Base-by-base conservation (phyloP, 2,888 invertebrate genomes). In the Prosapia bicincta region DNA sequence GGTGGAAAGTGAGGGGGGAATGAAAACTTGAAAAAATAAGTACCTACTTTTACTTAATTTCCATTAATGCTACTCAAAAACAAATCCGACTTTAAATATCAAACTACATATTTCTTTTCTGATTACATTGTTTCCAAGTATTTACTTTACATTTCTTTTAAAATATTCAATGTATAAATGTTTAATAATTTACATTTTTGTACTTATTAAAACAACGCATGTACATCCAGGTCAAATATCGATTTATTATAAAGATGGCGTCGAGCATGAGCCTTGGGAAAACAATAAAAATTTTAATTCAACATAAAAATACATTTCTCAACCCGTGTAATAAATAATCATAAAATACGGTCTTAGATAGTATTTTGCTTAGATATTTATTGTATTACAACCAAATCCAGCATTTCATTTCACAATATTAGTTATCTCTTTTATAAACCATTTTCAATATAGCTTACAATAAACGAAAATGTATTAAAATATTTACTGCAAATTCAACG, bases 201-300 rank as follows among this genome's bases (percentile, higher is more conserved):
- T 74, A 69, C 74, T 74, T 74, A 74, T 74, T 74, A 74, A 74
- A 74, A 74, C 74, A 74, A 74, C 54, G 74, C 54, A 68, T 74
- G 74, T 74, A 74, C 74, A 74, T 74, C 30, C 69, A 74, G 74
- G 74, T 74, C 74, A 74, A 74, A 69, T 74, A 74, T 74, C 74
- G 74, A 74, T 74, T 69, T 43, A 69, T 74, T 69, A 69, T 74
- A 74, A 74, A 74, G 74, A 74, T 74, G 74, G 74, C 74, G 74
- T 30, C 25, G 69, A 74, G 69, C 74, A 54, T 43, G 38, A n/a
- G 69, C 38, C 26, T 30, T 38, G 69, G 54, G 69, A 69, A 74
- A 69, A 69, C 15, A 67, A 67, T 67, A 6, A 25, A 67, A 13
- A 54, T 54, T 54, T 54, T 54, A 54, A 54, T 38, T 38, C 20